Conservation (phyloP, 2,113 vertebrate species). For the Tyrannus savana region DNA sequence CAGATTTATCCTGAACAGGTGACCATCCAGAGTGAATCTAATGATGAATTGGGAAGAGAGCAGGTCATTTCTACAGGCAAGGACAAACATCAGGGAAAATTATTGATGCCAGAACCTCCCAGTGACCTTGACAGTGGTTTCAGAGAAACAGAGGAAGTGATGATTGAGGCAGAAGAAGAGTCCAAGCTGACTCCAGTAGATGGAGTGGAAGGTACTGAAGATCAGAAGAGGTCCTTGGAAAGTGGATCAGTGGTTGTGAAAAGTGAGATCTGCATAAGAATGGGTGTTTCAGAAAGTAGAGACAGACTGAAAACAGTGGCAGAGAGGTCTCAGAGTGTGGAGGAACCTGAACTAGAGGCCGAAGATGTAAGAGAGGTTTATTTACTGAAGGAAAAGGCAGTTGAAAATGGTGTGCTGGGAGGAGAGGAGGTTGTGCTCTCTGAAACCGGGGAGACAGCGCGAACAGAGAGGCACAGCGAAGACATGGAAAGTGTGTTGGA, state of each 20-base stretch:
- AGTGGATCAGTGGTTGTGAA: neutral
- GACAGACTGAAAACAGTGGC: neutral
- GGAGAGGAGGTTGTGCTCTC: neutral
- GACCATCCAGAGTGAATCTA: neutral
- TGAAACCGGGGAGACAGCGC: neutral
- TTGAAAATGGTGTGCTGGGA: neutral
- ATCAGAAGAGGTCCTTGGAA: neutral
- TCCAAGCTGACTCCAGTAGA: neutral
- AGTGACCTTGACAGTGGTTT: neutral
- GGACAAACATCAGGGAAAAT: neutral
- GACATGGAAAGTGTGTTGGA: neutral
- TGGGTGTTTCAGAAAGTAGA: neutral
- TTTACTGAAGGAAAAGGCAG: neutral
- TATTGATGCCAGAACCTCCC: neutral
- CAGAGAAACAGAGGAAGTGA: neutral
- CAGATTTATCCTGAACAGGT: neutral
- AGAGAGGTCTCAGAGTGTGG: neutral
- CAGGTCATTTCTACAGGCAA: neutral
- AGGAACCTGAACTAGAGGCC: neutral
- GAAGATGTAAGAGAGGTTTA: neutral
- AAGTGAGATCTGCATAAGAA: neutral
- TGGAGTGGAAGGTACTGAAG: neutral
- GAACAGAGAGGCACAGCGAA: neutral
- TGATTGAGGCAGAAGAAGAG: neutral
- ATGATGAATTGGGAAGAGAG: conserved; percentile 10